phyloP scores from a whole-genome alignment of 1,140 invertebrate species.

The Limonius californicus region DNA sequence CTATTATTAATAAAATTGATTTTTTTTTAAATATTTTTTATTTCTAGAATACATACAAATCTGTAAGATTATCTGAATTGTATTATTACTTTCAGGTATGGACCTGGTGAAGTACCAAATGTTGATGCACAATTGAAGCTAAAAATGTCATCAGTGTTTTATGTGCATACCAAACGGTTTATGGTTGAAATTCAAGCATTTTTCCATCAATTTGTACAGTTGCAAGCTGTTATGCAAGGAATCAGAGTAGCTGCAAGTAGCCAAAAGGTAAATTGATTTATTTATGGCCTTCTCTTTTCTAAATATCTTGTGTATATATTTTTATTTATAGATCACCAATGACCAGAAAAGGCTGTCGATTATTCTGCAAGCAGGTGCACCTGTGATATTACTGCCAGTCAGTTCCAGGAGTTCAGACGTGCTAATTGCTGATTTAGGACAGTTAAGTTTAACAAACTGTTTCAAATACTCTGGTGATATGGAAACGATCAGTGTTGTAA shows the following conservation, averaged over 20 bases:
- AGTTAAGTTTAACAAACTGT: constrained; percentile 73
- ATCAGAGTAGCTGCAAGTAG: constrained; percentile 50
- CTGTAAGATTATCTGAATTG: too few relatives aligned
- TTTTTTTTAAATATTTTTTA: neutral
- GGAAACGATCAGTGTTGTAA: constrained; percentile 54
- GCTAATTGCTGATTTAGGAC: constrained; percentile 78
- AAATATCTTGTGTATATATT: neutral
- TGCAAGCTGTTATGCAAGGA: constrained; percentile 68
- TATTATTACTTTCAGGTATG: constrained; percentile 23
- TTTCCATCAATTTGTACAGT: constrained; percentile 78
- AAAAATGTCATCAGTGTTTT: constrained; percentile 83
- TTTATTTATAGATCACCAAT: constrained; percentile 36
- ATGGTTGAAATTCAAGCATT: constrained; percentile 83
- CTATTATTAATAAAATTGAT: neutral
- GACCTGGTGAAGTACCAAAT: constrained; percentile 44
- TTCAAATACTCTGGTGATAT: constrained; percentile 61
- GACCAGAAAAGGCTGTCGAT: constrained; percentile 56
- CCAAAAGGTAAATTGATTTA: constrained; percentile 35
- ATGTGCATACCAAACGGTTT: constrained; percentile 94
- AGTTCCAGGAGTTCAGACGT: constrained; percentile 75
- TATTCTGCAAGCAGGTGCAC: constrained; percentile 71
- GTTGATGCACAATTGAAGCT: constrained; percentile 77
- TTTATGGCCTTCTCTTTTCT: too few relatives aligned
- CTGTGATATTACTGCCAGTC: constrained; percentile 83
- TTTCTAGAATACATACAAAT: too few relatives aligned